Conservation (phyloP, 2,888 invertebrate species). For the Pyralis farinalis region DNA sequence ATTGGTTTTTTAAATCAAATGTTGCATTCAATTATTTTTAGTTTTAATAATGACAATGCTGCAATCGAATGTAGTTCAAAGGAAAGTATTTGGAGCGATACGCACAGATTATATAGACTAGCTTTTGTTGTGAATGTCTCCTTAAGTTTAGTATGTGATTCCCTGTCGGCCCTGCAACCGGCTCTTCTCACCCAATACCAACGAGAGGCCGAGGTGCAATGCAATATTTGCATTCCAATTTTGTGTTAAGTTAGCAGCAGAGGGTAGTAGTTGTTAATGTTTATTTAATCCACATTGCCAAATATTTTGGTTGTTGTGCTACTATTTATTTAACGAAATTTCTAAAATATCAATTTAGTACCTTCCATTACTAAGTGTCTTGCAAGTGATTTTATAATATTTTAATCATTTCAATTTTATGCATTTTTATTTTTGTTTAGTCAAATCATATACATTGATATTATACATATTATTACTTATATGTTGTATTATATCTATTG, state of each 20-base stretch:
- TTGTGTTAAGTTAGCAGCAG: conserved; percentile 73
- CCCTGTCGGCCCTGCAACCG: conserved; percentile 29
- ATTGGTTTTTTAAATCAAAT: conserved; percentile 66
- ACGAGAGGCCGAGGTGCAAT: conserved; percentile 66
- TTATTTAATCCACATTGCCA: conserved; percentile 75
- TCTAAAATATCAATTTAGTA: conserved; percentile 72
- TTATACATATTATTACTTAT: conserved; percentile 61
- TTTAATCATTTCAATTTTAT: conserved; percentile 77
- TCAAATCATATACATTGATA: conserved; percentile 71
- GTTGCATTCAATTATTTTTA: conserved; percentile 78
- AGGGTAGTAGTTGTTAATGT: conserved; percentile 67
- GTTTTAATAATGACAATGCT: conserved; percentile 66
- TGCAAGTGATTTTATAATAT: conserved; percentile 69
- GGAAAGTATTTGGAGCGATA: conserved; percentile 68
- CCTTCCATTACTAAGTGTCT: conserved; percentile 73
- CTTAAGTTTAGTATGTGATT: conserved; percentile 38
- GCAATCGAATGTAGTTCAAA: conserved; percentile 75
- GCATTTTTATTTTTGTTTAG: conserved; percentile 79
- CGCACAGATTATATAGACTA: conserved; percentile 66
- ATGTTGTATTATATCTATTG: conserved; percentile 71
- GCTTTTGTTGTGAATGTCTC: conserved; percentile 59
- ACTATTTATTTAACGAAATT: conserved; percentile 70
- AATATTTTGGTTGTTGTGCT: conserved; percentile 78
- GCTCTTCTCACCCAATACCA: conserved; percentile 14
- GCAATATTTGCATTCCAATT: conserved; percentile 81